Evolutionary conservation across 2,113 vertebrate species (phyloP).

Genomic region (Notarius quadriscutis): DNA sequence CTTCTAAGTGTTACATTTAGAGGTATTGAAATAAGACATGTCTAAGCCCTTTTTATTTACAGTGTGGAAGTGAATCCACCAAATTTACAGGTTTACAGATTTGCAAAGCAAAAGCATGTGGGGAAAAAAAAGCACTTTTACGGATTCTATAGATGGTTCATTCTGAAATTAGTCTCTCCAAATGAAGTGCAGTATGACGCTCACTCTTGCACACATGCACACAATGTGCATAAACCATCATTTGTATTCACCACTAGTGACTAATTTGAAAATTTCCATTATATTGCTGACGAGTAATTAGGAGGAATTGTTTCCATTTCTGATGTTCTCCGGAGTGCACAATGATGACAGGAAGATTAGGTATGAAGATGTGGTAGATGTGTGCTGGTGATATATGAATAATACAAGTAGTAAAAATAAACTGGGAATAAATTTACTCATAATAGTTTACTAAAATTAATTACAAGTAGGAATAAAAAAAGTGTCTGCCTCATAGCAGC

Average conservation of each 20-base stretch:
- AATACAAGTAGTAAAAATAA: background rate
- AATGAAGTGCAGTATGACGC: background rate
- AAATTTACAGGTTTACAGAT: no score
- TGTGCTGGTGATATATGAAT: background rate
- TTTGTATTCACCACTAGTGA: conserved; percentile 10
- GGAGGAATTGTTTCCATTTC: conserved; percentile 1
- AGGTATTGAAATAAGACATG: no score
- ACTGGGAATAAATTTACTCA: background rate
- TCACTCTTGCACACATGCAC: background rate
- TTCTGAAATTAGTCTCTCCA: background rate
- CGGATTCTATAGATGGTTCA: background rate
- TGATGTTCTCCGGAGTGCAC: background rate
- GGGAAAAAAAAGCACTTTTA: background rate
- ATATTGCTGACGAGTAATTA: background rate
- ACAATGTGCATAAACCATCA: background rate
- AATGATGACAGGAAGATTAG: background rate
- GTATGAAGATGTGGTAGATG: background rate
- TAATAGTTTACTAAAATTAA: background rate
- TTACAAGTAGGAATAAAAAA: background rate
- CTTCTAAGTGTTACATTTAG: no score
- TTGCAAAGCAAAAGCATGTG: background rate
- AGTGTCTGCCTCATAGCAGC: background rate
- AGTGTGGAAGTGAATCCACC: background rate
- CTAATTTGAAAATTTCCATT: conserved; percentile 2
- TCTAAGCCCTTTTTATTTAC: no score